Conservation (phyloP, 92 coral and sea anemone species). For the Pocillopora grandis region DNA sequence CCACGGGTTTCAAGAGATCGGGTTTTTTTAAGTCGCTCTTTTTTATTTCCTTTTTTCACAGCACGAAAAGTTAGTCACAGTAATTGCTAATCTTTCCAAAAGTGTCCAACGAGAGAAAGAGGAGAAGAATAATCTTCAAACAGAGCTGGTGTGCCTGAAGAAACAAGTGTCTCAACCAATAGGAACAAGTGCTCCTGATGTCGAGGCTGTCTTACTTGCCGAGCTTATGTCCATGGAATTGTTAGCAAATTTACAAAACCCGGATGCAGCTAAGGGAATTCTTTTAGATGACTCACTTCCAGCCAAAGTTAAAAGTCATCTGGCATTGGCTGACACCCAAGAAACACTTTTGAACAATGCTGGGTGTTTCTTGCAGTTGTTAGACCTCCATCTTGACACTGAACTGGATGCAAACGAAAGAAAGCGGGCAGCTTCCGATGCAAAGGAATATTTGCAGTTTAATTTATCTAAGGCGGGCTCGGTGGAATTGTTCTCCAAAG, state of each 20-base stretch:
- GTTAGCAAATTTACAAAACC: conserved; percentile 67
- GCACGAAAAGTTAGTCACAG: conserved; percentile 77
- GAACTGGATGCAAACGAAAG: conserved; percentile 24
- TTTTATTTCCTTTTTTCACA: not conserved
- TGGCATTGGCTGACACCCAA: conserved; percentile 68
- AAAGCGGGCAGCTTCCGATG: conserved; percentile 21
- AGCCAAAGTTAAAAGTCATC: conserved; percentile 67
- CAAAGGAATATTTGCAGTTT: conserved; percentile 39
- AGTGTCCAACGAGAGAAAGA: conserved; percentile 90
- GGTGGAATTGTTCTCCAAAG: conserved; percentile 62
- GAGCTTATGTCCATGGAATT: conserved; percentile 89
- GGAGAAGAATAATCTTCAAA: conserved; percentile 73
- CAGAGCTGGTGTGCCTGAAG: conserved; percentile 82
- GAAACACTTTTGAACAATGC: conserved; percentile 71
- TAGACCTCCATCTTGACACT: conserved; percentile 67
- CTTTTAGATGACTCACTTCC: conserved; percentile 52
- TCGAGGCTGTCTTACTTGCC: conserved; percentile 82
- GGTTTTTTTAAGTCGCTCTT: not conserved
- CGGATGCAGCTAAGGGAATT: conserved; percentile 53
- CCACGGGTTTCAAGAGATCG: too few species aligned
- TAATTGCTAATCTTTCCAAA: conserved; percentile 86
- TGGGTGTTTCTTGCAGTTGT: conserved; percentile 69
- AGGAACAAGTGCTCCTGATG: conserved; percentile 69
- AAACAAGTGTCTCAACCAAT: conserved; percentile 75
- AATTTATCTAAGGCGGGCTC: conserved; percentile 62